phyloP scores from a whole-genome alignment of 2,797 vertebrate genomes.

The Lagodon rhomboides region DNA sequence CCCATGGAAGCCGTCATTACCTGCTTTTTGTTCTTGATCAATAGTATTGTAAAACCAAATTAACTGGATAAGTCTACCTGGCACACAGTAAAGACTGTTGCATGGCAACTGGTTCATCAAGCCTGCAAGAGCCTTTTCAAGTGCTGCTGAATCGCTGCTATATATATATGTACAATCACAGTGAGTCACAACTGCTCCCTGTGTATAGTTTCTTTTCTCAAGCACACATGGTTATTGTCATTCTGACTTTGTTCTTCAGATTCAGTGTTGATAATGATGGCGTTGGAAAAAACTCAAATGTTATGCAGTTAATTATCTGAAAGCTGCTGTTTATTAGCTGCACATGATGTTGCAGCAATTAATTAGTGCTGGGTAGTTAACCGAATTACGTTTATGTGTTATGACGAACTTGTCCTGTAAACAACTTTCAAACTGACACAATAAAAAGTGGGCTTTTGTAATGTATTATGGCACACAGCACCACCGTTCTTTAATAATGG shows the following conservation, averaged over 20 bases:
- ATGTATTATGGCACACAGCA: slow-evolving; percentile 6
- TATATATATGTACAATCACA: slow-evolving; percentile 69
- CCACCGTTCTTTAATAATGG: slow-evolving; percentile 6
- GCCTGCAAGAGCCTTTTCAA: slow-evolving; percentile 65
- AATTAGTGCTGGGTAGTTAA: no score
- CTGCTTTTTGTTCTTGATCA: slow-evolving; percentile 56
- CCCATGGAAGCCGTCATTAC: slow-evolving; percentile 22
- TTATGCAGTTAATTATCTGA: slow-evolving; percentile 6
- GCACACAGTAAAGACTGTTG: slow-evolving; percentile 76
- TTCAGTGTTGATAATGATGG: slow-evolving; percentile 6
- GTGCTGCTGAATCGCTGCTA: slow-evolving; percentile 65
- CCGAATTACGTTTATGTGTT: background rate
- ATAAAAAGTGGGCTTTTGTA: background rate
- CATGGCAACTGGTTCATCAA: slow-evolving; percentile 83
- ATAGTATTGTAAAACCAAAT: slow-evolving; percentile 69
- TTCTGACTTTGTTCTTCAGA: slow-evolving; percentile 11
- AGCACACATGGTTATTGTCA: slow-evolving; percentile 26
- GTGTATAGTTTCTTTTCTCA: slow-evolving; percentile 46
- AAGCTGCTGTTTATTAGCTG: slow-evolving; percentile 24
- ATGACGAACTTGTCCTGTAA: slow-evolving; percentile 1
- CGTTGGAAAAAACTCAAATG: background rate
- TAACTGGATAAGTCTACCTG: slow-evolving; percentile 74
- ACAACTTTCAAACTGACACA: background rate
- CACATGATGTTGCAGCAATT: slow-evolving; percentile 17
- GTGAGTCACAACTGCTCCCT: slow-evolving; percentile 67